Evolutionary conservation across 2,113 vertebrate species (phyloP), one percentile per base, ranked within the genome.

Genomic region (Thermophis baileyi): DNA sequence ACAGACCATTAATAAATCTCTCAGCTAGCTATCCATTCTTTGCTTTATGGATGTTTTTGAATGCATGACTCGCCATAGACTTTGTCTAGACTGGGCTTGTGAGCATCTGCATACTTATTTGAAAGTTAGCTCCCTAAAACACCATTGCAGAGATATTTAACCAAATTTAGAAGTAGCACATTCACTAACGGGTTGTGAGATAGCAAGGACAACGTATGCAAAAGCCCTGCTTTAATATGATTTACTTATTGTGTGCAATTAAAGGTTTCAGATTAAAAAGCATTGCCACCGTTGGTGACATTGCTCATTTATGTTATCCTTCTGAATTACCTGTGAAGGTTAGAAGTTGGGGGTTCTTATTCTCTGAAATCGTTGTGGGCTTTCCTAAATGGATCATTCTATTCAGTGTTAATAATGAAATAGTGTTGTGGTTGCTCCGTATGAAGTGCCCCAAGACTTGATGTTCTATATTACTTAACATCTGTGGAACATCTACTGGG

Each of bases 61-160:
- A 63, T 63, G 44, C 14, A n/a, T 91, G 53, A 47, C 18, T 87
- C 44, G n/a, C 35, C 11, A 6, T 87, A 40, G 25, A 22, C 85
- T 92, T 91, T 51, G 86, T 92, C 55, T 88, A 92, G 91, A 51
- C 55, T 35, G 22, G 54, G 30, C 54, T 87, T 91, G 54, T 87
- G 85, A 60, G 57, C 16, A 12, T 49, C 49, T n/a, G 49, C 87
- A 88, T 81, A 81, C 35, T 44, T 81, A 81, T 81, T 81, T 81
- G 74, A 44, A 81, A 81, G 35, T 81, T 22, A 44, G 35, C 18
- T 40, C 74, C 35, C 4, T 81, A 40, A 81, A 81, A 44, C 18
- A 81, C 2, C 6, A 44, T 22, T 40, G 16, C 35, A 7, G 51
- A 53, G 25, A 24, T 44, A 22, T 81, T n/a, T 81, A 40, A 49